Base-by-base conservation (phyloP, 1,140 invertebrate species). In the Neodiprion pinetum region DNA sequence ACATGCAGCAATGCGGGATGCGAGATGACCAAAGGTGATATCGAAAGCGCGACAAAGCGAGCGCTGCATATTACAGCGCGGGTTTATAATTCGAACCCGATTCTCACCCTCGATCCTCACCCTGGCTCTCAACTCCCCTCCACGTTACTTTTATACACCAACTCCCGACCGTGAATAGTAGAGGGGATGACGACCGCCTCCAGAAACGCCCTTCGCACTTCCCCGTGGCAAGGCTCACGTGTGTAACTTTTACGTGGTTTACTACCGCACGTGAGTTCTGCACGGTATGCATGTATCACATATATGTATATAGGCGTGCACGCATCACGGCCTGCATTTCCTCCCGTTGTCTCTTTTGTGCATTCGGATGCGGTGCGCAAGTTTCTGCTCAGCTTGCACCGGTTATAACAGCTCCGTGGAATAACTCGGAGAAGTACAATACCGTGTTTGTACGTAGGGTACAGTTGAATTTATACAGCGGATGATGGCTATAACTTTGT, bases 131-230 rank as follows among this genome's bases (percentile, higher is more conserved):
- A 40, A 40, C 28, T 40, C 28, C 28, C 28, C 28, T 40, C 28
- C 28, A 40, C 28, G 5, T 40, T 5, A 40, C 53, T 61, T 17
- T 14, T 61, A 61, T 61, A 9, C 53, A 61, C 53, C 53, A 61
- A 61, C 53, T 61, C 53, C 53, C 53, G 53, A 17, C n/a, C 28
- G 28, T 61, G 11, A 0, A 61, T 9, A 65, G 74, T 72, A 79
- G 84, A 79, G 85, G 86, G 83, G 82, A 80, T 77, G 80, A 81
- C 85, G 86, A 87, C 87, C 87, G 87, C 87, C 87, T 87, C 85
- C 83, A 86, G 87, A 85, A 87, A 88, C 87, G 86, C 87, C 87
- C 87, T 87, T 85, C 76, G 80, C 11, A 75, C 76, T 79, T 79
- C 74, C 78, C 73, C 75, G 79, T 76, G n/a, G 70, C 48, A 53